Conservation (phyloP, 1,140 invertebrate species). For the Orchesella cincta region DNA sequence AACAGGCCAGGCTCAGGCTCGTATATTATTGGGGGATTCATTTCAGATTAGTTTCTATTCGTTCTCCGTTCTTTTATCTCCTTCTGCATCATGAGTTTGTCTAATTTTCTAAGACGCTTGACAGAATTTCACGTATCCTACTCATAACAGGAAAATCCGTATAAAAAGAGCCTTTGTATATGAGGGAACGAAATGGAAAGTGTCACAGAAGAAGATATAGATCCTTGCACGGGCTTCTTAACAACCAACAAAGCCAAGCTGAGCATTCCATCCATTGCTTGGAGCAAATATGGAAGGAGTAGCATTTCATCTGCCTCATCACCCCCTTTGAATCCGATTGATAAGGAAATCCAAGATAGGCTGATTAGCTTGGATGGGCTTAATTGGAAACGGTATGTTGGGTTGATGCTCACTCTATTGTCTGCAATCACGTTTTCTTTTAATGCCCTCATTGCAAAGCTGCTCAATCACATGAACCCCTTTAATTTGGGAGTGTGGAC, state of each 20-base stretch:
- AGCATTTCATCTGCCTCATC: neutral
- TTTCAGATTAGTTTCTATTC: no score
- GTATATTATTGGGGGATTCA: no score
- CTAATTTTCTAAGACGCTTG: no score
- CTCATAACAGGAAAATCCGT: no score
- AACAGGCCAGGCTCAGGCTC: no score
- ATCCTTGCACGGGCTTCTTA: neutral
- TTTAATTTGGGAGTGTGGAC: constrained; percentile 34
- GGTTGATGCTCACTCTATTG: constrained; percentile 26
- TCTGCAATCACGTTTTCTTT: constrained; percentile 37
- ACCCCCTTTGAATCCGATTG: neutral
- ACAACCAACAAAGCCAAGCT: constrained; percentile 10
- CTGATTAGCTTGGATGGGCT: no score
- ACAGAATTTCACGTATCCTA: no score
- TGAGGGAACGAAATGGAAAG: neutral
- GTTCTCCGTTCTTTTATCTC: no score
- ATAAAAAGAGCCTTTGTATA: no score
- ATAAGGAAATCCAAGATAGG: neutral
- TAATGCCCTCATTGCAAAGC: constrained; percentile 30
- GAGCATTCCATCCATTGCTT: neutral
- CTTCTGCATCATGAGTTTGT: no score
- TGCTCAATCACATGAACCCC: constrained; percentile 27
- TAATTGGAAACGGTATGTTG: neutral
- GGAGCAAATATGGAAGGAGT: neutral
- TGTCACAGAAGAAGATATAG: constrained; percentile 27